Percentiles rank a stretch among this genome's conserved stretches.
phyloP scores from a whole-genome alignment of 2,113 vertebrate species.

The Myotis yumanensis region DNA sequence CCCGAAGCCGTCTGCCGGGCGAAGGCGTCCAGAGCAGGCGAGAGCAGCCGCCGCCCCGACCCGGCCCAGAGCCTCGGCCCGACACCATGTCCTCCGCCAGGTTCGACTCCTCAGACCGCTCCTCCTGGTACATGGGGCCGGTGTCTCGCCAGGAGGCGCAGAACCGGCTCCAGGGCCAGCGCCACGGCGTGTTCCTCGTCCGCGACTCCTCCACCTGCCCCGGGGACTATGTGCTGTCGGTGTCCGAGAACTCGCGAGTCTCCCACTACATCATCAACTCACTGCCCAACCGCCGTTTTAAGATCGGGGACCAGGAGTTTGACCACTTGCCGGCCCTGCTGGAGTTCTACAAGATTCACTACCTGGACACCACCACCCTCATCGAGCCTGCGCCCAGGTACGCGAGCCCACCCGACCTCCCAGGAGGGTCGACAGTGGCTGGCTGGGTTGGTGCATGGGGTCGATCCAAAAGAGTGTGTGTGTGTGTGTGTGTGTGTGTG shows the following conservation, averaged over 20 bases:
- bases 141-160: slow-evolving; percentile 95
- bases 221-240: slow-evolving; percentile 97
- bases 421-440: neutral
- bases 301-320: slow-evolving; percentile 99
- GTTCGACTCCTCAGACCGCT: slow-evolving; percentile 95
- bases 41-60: slow-evolving; percentile 34
- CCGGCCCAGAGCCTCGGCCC: neutral
- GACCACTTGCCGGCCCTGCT: slow-evolving; percentile 94
- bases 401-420: slow-evolving; percentile 27
- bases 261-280: slow-evolving; percentile 99
- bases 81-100: slow-evolving; percentile 89
- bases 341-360: slow-evolving; percentile 99
- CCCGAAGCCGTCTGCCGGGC: neutral
- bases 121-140: slow-evolving; percentile 96
- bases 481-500: neutral
- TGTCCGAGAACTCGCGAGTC: slow-evolving; percentile 98
- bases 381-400: slow-evolving; percentile 97
- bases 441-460: neutral
- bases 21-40: slow-evolving; percentile 11
- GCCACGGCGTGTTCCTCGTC: slow-evolving; percentile 96
- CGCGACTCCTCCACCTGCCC: slow-evolving; percentile 98
- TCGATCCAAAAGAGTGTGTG: neutral
- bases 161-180: slow-evolving; percentile 94
- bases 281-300: slow-evolving; percentile 95
- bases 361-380: slow-evolving; percentile 98